A percentile compares a stretch with the other conserved stretches of the same genome.
Evolutionary conservation across 2,797 vertebrate species (phyloP).

Genomic region (Scomberomorus guttatus): DNA sequence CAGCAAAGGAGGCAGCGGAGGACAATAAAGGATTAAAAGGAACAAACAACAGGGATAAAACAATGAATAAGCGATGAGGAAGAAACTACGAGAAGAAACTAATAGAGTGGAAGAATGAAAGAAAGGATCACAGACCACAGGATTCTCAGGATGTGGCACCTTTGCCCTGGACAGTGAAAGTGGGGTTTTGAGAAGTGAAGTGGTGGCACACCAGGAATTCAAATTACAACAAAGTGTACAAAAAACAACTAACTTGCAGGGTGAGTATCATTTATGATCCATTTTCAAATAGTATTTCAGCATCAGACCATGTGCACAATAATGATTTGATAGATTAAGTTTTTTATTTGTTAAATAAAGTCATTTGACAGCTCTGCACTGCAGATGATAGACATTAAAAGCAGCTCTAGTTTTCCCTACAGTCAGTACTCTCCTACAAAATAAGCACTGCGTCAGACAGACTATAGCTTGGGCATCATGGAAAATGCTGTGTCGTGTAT

Average conservation of each 20-base stretch:
- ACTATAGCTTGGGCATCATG: conserved; percentile 46
- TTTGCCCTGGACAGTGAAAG: conserved; percentile 32
- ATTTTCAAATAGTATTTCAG: neutral
- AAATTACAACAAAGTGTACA: conserved; percentile 17
- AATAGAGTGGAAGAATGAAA: conserved; percentile 24
- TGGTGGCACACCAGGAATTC: conserved; percentile 1
- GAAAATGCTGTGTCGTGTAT: conserved; percentile 47
- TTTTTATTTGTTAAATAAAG: neutral
- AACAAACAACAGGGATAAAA: conserved; percentile 37
- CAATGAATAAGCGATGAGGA: conserved; percentile 42
- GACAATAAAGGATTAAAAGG: conserved; percentile 73
- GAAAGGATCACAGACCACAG: neutral
- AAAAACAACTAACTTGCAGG: conserved; percentile 20
- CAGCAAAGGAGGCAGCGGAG: conserved; percentile 69
- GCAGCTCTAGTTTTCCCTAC: conserved; percentile 7
- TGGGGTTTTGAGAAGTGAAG: conserved; percentile 31
- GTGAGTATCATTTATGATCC: conserved; percentile 56
- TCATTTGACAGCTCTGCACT: conserved; percentile 3
- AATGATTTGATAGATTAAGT: neutral
- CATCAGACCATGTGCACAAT: neutral
- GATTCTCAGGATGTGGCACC: conserved; percentile 42
- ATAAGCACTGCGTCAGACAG: conserved; percentile 41
- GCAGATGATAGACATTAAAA: neutral
- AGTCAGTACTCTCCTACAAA: neutral
- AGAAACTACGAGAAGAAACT: conserved; percentile 42